Percentiles rank a stretch among this genome's conserved stretches.
phyloP scores from a whole-genome alignment of 2,888 invertebrate genomes.

The Diploptera punctata region DNA sequence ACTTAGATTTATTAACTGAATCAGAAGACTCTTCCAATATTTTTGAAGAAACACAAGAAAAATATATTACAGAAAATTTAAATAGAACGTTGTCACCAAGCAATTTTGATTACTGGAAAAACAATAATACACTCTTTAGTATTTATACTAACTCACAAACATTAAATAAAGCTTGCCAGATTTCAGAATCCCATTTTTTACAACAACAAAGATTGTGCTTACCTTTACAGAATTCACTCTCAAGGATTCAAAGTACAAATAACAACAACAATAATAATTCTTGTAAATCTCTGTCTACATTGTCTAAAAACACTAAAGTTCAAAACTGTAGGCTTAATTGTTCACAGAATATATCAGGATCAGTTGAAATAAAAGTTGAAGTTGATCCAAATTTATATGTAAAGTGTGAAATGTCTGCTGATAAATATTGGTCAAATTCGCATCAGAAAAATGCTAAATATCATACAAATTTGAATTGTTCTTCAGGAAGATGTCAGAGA shows the following conservation, averaged over 20 bases:
- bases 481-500: not conserved
- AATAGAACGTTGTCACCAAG: not conserved
- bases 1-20: not conserved
- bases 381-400: conserved; percentile 1
- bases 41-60: not conserved
- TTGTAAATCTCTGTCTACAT: not conserved
- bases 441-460: not conserved
- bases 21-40: not conserved
- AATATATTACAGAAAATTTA: not conserved
- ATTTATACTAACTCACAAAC: not conserved
- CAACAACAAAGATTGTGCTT: not conserved
- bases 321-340: not conserved
- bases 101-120: not conserved
- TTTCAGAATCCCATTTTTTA: not conserved
- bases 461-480: not conserved
- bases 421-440: not conserved
- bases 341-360: not conserved
- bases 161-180: not conserved
- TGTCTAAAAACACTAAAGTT: not conserved
- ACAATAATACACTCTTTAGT: not conserved
- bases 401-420: not conserved
- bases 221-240: not conserved
- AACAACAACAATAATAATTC: not conserved
- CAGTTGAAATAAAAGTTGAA: not conserved
- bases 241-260: not conserved